These are phyloP conservation scores for Scartelaos histophorus DNA, from an alignment of 2,113 vertebrate genomes.

Conservation along the genomic window DNA sequence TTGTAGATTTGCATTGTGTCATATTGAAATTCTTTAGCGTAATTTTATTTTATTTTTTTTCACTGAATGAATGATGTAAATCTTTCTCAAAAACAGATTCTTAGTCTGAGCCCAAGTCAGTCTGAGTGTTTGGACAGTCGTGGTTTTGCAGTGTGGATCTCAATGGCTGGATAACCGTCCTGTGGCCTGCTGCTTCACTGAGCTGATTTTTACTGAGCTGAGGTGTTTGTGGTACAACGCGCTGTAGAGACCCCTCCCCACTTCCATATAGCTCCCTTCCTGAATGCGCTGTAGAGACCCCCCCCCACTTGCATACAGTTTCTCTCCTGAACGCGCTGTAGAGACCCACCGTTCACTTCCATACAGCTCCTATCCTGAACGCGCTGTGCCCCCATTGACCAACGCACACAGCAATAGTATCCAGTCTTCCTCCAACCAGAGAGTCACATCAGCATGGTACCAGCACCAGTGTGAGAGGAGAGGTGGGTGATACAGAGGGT, in stretches of 20 bases:
- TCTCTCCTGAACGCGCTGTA: conserved; percentile 6
- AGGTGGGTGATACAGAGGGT: not conserved
- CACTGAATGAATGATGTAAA: not conserved
- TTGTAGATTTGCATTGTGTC: too few species aligned
- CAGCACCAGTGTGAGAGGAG: not conserved
- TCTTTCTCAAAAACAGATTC: not conserved
- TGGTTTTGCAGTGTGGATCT: conserved; percentile 46
- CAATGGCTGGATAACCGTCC: conserved; percentile 77
- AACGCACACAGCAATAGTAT: conserved; percentile 64
- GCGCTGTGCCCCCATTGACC: conserved; percentile 30
- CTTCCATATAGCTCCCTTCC: conserved; percentile 35
- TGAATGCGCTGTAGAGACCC: conserved; percentile 34
- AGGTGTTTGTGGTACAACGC: conserved; percentile 61
- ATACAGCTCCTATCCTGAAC: not conserved
- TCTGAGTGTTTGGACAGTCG: not conserved
- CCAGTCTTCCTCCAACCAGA: conserved; percentile 55
- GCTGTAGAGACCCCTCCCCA: conserved; percentile 65
- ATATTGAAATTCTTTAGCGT: too few species aligned
- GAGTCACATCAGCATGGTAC: too few species aligned
- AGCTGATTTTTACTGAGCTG: conserved; percentile 66
- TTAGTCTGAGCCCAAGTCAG: not conserved
- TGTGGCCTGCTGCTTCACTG: conserved; percentile 77
- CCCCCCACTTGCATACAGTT: conserved; percentile 50
- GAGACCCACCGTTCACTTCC: conserved; percentile 59
- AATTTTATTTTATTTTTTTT: too few species aligned